Percentiles rank a stretch among this genome's conserved stretches.
These are phyloP conservation scores for Bombus difficillimus DNA, from an alignment of 1,140 invertebrate genomes.

Conservation along the genomic window DNA sequence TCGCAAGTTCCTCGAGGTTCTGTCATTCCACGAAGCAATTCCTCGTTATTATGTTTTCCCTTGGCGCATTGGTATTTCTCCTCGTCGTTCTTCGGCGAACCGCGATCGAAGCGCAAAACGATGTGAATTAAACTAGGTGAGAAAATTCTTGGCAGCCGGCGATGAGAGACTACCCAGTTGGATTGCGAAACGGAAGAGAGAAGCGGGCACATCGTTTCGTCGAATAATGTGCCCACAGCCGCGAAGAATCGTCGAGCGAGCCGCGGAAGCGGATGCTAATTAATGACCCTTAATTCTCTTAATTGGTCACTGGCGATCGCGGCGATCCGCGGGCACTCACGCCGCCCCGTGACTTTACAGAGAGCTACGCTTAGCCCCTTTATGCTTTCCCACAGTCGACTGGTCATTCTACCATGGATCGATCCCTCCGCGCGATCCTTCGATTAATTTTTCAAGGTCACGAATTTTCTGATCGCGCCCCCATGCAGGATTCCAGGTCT, in stretches of 20 bases:
- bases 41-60: background rate
- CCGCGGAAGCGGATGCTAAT: constrained; percentile 81
- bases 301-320: constrained; percentile 77
- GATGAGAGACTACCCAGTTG: constrained; percentile 39
- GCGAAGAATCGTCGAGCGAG: constrained; percentile 74
- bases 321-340: constrained; percentile 65
- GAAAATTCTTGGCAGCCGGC: constrained; percentile 65
- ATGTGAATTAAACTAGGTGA: constrained; percentile 63
- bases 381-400: constrained; percentile 56
- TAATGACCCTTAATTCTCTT: constrained; percentile 83
- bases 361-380: constrained; percentile 5
- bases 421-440: constrained; percentile 27
- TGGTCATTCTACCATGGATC: constrained; percentile 33
- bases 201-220: constrained; percentile 67
- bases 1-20: background rate
- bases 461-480: background rate
- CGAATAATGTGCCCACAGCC: constrained; percentile 78
- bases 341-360: constrained; percentile 37
- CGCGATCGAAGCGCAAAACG: background rate
- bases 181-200: constrained; percentile 67
- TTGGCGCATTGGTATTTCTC: background rate
- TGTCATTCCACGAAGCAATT: background rate
- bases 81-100: too few species aligned
- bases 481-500: background rate
- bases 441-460: constrained; percentile 52